These are phyloP conservation scores for Oncorhynchus keta DNA, from an alignment of 2,113 vertebrate species.

Conservation along the genomic window DNA sequence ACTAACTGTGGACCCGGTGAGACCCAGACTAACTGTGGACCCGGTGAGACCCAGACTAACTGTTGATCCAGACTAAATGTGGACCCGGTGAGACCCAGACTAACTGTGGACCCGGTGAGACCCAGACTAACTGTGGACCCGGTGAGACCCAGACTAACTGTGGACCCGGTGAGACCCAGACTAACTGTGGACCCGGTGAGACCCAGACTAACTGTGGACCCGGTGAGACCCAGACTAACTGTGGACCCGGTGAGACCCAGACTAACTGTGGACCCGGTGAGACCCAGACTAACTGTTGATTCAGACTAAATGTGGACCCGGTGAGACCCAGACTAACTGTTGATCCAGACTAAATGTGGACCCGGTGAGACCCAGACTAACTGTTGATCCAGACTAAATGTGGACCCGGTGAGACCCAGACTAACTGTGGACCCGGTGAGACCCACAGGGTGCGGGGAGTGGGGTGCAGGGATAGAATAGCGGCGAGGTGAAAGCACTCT, in stretches of 20 bases:
- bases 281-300: no score
- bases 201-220: no score
- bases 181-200: no score
- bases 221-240: no score
- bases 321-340: conserved; percentile 15
- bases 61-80: no score
- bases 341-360: not conserved
- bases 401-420: conserved; percentile 25
- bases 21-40: not conserved
- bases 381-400: not conserved
- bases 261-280: not conserved
- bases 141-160: conserved; percentile 20
- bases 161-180: no score
- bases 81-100: conserved; percentile 24
- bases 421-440: no score
- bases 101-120: conserved; percentile 25
- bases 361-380: conserved; percentile 25
- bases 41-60: conserved; percentile 25
- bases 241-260: conserved; percentile 27
- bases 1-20: not conserved
- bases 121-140: not conserved
- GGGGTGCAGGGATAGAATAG: not conserved
- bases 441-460: conserved; percentile 21
- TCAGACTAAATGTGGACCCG: not conserved
- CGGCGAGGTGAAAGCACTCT: not conserved